Base-by-base conservation (phyloP, 2,113 vertebrate genomes). In the Dicentrarchus labrax region DNA sequence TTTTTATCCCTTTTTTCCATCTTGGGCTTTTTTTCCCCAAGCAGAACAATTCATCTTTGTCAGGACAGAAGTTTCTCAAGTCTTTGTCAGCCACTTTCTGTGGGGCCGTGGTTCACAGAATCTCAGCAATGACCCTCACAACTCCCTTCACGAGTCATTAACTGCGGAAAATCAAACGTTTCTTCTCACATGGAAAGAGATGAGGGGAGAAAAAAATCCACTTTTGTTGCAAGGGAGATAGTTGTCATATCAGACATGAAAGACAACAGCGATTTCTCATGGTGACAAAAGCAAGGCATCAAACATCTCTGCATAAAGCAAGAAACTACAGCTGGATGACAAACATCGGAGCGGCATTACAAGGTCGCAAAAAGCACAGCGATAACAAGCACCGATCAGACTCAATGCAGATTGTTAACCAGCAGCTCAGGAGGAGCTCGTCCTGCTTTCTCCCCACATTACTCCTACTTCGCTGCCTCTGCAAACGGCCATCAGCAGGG, bases 401-500 rank as follows among this genome's bases (percentile, higher is more conserved):
- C 51, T 48, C 57, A 8, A 5, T 65, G 45, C 12, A n/a, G 56
- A 71, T 78, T 76, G 60, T 83, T 83, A 74, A 79, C 21, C 67
- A 64, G 73, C 77, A 81, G 70, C 74, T 90, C 77, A 75, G 73
- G 84, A 79, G n/a, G 64, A 66, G 76, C 54, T 76, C 22, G 22
- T 69, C 84, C 73, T 77, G 86, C 81, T 87, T 88, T 91, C 91
- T 86, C 78, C 70, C 45, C 59, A 7, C 69, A 80, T 93, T 88
- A 92, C 76, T 86, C 64, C 67, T 68, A 76, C 88, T 83, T 72
- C 76, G 60, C 85, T 86, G 75, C 80, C 83, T 86, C 90, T 94
- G 91, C 93, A 93, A 38, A 93, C 93, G 91, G 91, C 91, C 90
- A 88, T 89, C 90, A 94, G 89, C 87, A 83, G 30, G 91, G 86